Conservation (phyloP, 2,113 vertebrate genomes). For the Casuarius casuarius region DNA sequence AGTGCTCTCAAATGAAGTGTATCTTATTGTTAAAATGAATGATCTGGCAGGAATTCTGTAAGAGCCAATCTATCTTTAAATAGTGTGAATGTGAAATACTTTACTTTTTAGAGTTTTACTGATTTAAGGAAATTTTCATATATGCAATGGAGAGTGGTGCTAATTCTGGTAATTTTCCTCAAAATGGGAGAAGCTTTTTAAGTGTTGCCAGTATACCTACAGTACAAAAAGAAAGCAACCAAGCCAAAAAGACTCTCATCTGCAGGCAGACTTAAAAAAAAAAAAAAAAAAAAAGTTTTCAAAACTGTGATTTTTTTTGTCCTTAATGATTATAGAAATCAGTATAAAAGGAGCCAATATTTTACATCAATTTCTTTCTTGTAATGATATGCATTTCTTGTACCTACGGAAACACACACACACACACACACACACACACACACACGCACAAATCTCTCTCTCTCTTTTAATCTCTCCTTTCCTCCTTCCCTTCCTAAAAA, state of each 20-base stretch:
- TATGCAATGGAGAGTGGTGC: not conserved
- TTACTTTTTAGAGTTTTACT: not conserved
- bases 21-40: not conserved
- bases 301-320: not conserved
- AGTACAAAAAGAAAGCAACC: not conserved
- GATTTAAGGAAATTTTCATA: not conserved
- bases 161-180: not conserved
- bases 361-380: not conserved
- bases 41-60: not conserved
- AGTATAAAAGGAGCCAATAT: not conserved
- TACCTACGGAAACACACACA: not conserved
- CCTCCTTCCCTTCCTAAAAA: not conserved
- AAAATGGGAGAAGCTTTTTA: not conserved
- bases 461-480: not conserved
- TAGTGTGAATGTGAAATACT: not conserved
- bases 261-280: not conserved
- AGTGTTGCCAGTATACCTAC: not conserved
- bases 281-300: not conserved
- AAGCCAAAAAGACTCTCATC: not conserved
- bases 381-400: not conserved
- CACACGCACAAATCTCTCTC: not conserved
- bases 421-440: not conserved
- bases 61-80: not conserved
- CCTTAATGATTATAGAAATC: not conserved
- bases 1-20: not conserved